These are phyloP conservation scores for Phodopus roborovskii DNA, from an alignment of 2,113 vertebrate genomes.

Conservation along the genomic window DNA sequence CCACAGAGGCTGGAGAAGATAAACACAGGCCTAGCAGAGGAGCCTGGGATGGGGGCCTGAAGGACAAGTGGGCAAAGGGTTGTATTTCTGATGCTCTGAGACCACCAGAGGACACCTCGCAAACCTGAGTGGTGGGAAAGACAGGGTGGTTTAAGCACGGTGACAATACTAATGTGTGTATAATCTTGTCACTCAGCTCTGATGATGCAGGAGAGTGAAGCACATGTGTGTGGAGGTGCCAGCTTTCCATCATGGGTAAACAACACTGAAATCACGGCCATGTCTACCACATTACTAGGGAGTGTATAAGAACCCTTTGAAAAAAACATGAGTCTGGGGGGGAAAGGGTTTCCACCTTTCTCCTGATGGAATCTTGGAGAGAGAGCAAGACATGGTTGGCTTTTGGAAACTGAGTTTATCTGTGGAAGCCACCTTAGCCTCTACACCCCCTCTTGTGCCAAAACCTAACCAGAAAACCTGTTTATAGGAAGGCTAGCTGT, in stretches of 20 bases:
- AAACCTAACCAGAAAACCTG: conserved; percentile 5
- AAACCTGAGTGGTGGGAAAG: not conserved
- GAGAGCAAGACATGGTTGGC: not conserved
- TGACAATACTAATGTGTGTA: not conserved
- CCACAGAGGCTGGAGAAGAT: not conserved
- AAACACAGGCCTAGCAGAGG: not conserved
- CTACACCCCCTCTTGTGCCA: not conserved
- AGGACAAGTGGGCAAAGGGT: not conserved
- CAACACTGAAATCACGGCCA: not conserved
- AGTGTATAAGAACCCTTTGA: not conserved
- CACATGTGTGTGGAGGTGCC: not conserved
- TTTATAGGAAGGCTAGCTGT: conserved; percentile 36
- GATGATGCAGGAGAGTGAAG: not conserved
- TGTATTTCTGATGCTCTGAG: not conserved
- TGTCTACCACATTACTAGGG: not conserved
- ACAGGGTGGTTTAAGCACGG: not conserved
- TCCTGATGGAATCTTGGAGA: not conserved
- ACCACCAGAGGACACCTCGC: not conserved
- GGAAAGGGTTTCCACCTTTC: not conserved
- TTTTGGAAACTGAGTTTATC: not conserved
- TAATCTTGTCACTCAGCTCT: not conserved
- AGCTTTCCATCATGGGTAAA: not conserved
- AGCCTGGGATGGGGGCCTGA: not conserved
- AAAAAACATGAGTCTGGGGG: not conserved
- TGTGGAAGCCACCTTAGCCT: not conserved